Evolutionary conservation across 2,113 vertebrate genomes (phyloP), one percentile per base, ranked within the genome.

Genomic region (Bettongia penicillata): DNA sequence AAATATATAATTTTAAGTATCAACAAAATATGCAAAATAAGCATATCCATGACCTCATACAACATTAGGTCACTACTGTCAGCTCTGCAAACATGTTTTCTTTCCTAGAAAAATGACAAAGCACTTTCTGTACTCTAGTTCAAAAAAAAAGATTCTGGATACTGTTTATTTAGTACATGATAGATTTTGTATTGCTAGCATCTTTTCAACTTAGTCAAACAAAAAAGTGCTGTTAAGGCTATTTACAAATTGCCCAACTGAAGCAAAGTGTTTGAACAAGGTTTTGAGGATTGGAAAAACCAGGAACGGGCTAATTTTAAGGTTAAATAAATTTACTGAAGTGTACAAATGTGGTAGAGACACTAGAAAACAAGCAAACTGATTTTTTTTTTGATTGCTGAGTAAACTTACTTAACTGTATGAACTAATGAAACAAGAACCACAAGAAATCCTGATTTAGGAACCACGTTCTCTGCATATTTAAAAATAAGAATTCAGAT

Each of bases 181-280:
- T 89, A 95, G 94, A 94, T 92, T 52, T 97, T 96, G 97, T 49
- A 49, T 98, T 98, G 97, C 95, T 96, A 91, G 92, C n/a, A 95
- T 93, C 94, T 95, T 92, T 61, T 90, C 50, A 94, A 96, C 97
- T 98, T 98, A 95, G 95, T 98, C 95, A 98, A 97, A 98, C 97
- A 98, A 95, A 97, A 91, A 95, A 95, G 91, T 94, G 97, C 91
- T 98, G 92, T 94, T 92, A 97, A 84, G 97, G 47, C 94, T 96
- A 98, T 94, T 98, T 98, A 98, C 95, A 93, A 96, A 97, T 77
- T 94, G 96, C 98, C 95, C 97, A 97, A 98, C 95, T 97, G 91
- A 98, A 98, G 98, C 91, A 93, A 91, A 98, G 84, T 51, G 96
- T 94, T 93, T 95, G 93, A 53, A 0, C 89, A 97, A 96, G 49